Conservation (phyloP, 2,797 vertebrate genomes). For the Halcyon chelicuti region DNA sequence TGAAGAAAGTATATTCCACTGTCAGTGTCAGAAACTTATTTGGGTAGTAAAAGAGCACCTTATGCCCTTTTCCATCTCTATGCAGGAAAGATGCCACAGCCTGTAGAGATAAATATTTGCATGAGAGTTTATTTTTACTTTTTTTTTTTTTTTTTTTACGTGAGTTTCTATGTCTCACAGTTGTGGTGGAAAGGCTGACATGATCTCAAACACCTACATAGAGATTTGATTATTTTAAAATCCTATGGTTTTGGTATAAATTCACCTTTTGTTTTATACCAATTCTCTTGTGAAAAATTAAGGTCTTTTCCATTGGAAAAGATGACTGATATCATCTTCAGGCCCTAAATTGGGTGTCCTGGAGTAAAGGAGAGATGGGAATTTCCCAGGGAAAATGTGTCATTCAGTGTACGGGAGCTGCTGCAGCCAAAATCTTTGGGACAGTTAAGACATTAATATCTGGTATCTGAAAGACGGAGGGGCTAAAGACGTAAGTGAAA, state of each 20-base stretch:
- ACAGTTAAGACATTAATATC: neutral
- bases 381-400: neutral
- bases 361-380: neutral
- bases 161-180: neutral
- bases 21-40: neutral
- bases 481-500: neutral
- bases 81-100: neutral
- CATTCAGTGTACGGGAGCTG: neutral
- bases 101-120: neutral
- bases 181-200: neutral
- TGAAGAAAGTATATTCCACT: neutral
- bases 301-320: neutral
- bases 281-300: neutral
- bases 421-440: conserved; percentile 1
- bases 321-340: neutral
- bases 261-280: neutral
- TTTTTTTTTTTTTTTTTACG: neutral
- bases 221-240: neutral
- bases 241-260: fast-evolving
- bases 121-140: neutral
- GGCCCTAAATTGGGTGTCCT: neutral
- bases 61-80: neutral
- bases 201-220: neutral
- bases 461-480: neutral
- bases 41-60: neutral